phyloP scores from a whole-genome alignment of 2,888 invertebrate genomes.

The Ligdia adustata region DNA sequence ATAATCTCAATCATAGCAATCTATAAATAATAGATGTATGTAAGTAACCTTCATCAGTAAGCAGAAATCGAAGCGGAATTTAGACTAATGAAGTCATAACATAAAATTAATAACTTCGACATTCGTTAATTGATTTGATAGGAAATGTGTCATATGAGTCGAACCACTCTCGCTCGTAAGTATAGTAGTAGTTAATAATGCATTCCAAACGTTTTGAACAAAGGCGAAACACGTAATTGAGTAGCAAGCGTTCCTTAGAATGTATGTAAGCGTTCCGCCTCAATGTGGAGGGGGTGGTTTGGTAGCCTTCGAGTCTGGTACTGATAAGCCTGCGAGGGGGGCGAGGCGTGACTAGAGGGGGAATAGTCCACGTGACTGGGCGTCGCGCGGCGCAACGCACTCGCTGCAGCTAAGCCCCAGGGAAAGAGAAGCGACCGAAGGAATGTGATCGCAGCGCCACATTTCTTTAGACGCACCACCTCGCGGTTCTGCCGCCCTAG shows the following conservation, averaged over 20 bases:
- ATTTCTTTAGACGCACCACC: constrained; percentile 26
- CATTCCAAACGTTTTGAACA: constrained; percentile 38
- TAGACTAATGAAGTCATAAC: background rate
- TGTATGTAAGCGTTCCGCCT: constrained; percentile 41
- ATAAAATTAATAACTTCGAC: background rate
- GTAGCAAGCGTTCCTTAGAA: too few species aligned
- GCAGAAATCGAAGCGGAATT: constrained; percentile 5
- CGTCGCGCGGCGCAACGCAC: constrained; percentile 60
- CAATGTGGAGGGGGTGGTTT: constrained; percentile 35
- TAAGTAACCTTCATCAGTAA: constrained; percentile 13
- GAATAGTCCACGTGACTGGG: constrained; percentile 57
- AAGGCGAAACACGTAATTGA: constrained; percentile 47
- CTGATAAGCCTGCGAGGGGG: constrained; percentile 43
- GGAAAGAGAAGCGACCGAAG: constrained; percentile 31
- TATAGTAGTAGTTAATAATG: too few species aligned
- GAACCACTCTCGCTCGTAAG: too few species aligned
- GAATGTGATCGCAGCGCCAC: constrained; percentile 26
- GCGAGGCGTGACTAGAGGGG: constrained; percentile 22
- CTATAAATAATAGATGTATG: constrained; percentile 5
- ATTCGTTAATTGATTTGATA: background rate
- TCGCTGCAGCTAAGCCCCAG: constrained; percentile 41
- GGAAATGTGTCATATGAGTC: too few species aligned
- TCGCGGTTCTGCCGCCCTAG: constrained; percentile 27
- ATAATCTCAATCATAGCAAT: constrained; percentile 6
- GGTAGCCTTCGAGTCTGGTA: constrained; percentile 47